phyloP scores from a whole-genome alignment of 1,140 invertebrate genomes.

The Drosophila nigrodunni region DNA sequence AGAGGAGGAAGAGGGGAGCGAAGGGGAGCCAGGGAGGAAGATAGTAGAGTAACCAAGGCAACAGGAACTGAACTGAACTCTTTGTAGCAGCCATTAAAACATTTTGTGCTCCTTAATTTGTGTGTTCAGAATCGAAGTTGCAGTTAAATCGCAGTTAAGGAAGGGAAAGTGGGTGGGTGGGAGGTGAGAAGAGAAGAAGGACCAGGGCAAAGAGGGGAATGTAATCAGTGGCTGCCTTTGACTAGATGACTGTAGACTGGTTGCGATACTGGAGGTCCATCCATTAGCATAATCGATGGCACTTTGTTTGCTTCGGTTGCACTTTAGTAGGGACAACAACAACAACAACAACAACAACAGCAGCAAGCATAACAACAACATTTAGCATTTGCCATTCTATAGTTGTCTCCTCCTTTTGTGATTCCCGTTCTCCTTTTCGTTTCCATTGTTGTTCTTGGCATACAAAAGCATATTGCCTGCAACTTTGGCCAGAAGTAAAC shows the following conservation, averaged over 20 bases:
- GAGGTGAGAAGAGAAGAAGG: neutral
- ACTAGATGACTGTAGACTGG: constrained; percentile 26
- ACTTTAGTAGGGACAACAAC: constrained; percentile 20
- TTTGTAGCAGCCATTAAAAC: constrained; percentile 27
- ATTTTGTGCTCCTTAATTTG: constrained; percentile 27
- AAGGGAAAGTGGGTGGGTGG: too few relatives aligned
- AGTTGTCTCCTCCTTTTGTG: neutral
- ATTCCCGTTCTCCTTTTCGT: constrained; percentile 29
- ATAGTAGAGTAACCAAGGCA: neutral
- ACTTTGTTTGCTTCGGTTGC: constrained; percentile 58
- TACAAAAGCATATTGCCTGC: constrained; percentile 17
- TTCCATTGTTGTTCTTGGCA: constrained; percentile 17
- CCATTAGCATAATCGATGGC: constrained; percentile 77
- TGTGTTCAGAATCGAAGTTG: constrained; percentile 1
- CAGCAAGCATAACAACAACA: neutral
- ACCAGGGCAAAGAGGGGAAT: neutral
- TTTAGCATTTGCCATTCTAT: constrained; percentile 1
- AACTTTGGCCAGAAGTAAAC: constrained; percentile 52
- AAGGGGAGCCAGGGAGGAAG: neutral
- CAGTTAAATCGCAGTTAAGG: neutral
- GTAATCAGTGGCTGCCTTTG: constrained; percentile 32
- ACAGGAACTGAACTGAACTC: constrained; percentile 2
- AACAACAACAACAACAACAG: neutral
- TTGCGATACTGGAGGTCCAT: constrained; percentile 23
- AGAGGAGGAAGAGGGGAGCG: too few relatives aligned